phyloP scores from a whole-genome alignment of 1,140 invertebrate species.

The Sinonovacula constricta region DNA sequence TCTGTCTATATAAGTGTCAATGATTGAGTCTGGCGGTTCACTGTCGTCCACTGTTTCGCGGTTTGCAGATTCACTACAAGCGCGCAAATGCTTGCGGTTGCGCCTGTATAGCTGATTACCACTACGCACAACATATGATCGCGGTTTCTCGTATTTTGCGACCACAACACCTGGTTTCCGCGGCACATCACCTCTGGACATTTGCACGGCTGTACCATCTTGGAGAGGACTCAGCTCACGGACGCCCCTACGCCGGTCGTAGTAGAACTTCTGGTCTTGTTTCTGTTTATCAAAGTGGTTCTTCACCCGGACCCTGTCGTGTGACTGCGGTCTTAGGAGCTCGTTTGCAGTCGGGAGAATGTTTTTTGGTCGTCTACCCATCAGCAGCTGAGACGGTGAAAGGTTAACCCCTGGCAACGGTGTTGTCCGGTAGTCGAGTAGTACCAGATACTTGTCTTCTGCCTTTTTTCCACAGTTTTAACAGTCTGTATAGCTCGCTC shows the following conservation, averaged over 20 bases:
- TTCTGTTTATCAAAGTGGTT: constrained; percentile 36
- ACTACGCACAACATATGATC: constrained; percentile 50
- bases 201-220: neutral
- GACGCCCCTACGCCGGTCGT: constrained; percentile 34
- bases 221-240: constrained; percentile 7
- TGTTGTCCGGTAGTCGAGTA: constrained; percentile 55
- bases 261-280: constrained; percentile 41
- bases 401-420: constrained; percentile 49
- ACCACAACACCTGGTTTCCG: constrained; percentile 32
- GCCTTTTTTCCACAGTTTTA: constrained; percentile 42
- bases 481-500: constrained; percentile 60
- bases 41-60: neutral
- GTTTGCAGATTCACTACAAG: constrained; percentile 1
- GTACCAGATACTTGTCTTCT: constrained; percentile 42
- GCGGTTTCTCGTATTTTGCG: constrained; percentile 26
- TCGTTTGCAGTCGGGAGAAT: constrained; percentile 42
- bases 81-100: constrained; percentile 3
- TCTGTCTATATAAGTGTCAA: neutral
- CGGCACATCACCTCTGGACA: neutral
- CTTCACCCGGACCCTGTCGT: constrained; percentile 33
- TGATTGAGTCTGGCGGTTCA: neutral
- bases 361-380: constrained; percentile 56
- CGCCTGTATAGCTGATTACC: constrained; percentile 3
- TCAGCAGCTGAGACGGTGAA: constrained; percentile 57
- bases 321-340: constrained; percentile 42